A percentile compares a stretch with the other conserved stretches of the same genome.
phyloP scores from a whole-genome alignment of 2,113 vertebrate genomes.

The Pyrgilauda ruficollis region DNA sequence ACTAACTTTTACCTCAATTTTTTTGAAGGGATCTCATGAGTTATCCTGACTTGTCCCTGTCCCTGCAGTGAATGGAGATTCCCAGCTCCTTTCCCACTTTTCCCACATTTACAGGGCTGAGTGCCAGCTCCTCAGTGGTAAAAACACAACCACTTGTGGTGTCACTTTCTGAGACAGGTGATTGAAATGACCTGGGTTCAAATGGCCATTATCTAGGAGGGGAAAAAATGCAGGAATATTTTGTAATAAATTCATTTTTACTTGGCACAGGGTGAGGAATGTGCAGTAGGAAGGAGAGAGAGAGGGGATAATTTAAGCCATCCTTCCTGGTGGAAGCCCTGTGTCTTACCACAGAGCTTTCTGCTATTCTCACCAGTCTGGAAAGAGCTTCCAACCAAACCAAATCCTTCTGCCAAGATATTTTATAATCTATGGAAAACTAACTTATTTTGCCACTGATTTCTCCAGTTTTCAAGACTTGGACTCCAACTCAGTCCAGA shows the following conservation, averaged over 20 bases:
- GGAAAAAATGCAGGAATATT: background rate
- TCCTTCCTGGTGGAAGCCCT: background rate
- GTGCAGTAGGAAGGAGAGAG: background rate
- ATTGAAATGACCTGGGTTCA: background rate
- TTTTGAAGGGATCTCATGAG: accelerated
- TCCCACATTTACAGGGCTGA: background rate
- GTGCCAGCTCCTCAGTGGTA: background rate
- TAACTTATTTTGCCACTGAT: background rate
- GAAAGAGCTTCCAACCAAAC: background rate
- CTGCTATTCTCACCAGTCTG: background rate
- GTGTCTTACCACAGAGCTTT: background rate
- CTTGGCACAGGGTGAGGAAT: background rate
- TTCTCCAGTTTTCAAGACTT: background rate
- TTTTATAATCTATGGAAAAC: background rate
- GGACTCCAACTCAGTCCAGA: background rate
- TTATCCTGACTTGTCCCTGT: background rate
- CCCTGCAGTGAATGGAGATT: background rate
- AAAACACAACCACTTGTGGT: background rate
- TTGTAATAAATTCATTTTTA: background rate
- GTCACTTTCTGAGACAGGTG: background rate
- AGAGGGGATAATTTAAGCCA: background rate
- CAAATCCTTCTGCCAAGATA: background rate
- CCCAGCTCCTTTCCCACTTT: background rate
- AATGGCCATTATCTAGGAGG: background rate
- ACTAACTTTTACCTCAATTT: background rate